phyloP scores from a whole-genome alignment of 2,888 invertebrate species.

The Lasioglossum zephyrum region DNA sequence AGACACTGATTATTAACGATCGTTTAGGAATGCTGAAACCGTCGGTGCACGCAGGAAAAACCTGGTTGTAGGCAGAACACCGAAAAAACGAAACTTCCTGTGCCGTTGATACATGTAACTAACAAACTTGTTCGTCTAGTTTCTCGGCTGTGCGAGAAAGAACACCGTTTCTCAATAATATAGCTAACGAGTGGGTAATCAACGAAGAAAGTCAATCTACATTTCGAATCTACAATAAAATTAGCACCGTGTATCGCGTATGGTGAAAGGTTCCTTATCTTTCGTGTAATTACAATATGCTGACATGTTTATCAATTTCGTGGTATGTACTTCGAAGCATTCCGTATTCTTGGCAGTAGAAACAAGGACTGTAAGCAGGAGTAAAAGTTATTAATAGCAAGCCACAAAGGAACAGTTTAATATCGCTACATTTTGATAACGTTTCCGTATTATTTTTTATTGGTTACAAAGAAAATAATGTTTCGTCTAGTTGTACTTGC shows the following conservation, averaged over 20 bases:
- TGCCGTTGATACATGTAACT: constrained; percentile 6
- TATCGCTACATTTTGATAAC: neutral
- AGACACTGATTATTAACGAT: constrained; percentile 24
- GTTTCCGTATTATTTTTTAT: neutral
- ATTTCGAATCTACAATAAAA: constrained; percentile 17
- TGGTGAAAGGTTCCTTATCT: constrained; percentile 7
- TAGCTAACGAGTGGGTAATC: constrained; percentile 38
- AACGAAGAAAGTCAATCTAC: constrained; percentile 5
- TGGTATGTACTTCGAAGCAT: neutral
- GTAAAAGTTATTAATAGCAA: neutral
- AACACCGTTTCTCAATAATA: constrained; percentile 26
- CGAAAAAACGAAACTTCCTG: constrained; percentile 14
- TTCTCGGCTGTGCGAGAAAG: neutral
- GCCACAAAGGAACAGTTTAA: neutral
- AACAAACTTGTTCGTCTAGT: constrained; percentile 35
- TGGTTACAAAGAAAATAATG: neutral
- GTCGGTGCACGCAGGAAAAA: neutral
- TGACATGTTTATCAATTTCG: neutral
- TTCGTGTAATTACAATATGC: neutral
- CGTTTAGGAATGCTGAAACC: neutral
- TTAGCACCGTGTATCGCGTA: neutral
- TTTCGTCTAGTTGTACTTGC: neutral
- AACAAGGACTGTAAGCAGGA: neutral
- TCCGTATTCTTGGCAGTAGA: neutral
- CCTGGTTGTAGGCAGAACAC: neutral